Conservation (phyloP, 2,888 invertebrate species). For the Cylindroiulus punctatus region DNA sequence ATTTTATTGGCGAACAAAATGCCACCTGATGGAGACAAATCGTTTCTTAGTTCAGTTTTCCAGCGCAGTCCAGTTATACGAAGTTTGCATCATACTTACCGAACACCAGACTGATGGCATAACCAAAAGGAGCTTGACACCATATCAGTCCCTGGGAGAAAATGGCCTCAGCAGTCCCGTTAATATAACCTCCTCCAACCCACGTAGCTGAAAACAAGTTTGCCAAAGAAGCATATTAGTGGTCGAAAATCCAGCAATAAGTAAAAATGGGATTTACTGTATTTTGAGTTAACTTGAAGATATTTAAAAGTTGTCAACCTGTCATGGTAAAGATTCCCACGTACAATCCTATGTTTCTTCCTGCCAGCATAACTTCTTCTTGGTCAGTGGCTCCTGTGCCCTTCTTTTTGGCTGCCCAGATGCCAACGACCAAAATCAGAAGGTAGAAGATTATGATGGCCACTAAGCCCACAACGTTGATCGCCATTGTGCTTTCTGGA, state of each 20-base stretch:
- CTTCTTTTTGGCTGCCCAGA: conserved; percentile 94
- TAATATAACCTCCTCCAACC: conserved; percentile 99
- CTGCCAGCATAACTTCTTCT: conserved; percentile 99
- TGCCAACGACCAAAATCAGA: conserved; percentile 92
- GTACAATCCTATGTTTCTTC: conserved; percentile 94
- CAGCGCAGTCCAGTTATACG: too few species aligned
- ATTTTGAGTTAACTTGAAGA: too few species aligned
- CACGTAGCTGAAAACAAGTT: conserved; percentile 82
- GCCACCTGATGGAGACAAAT: conserved; percentile 75
- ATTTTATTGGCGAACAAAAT: conserved; percentile 98
- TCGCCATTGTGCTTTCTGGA: conserved; percentile 71
- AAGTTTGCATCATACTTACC: conserved; percentile 73
- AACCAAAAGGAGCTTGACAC: conserved; percentile 99
- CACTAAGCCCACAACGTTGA: conserved; percentile 90
- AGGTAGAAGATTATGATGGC: conserved; percentile 97
- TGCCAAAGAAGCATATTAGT: conserved; percentile 5
- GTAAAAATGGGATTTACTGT: too few species aligned
- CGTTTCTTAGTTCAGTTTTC: background rate
- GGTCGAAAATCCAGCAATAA: too few species aligned
- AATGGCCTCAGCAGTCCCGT: conserved; percentile 97
- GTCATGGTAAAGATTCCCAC: conserved; percentile 99
- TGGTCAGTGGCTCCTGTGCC: conserved; percentile 79
- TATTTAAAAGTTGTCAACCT: conserved; percentile 70
- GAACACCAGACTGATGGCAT: conserved; percentile 92
- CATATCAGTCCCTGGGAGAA: conserved; percentile 92